Evolutionary conservation across 2,113 vertebrate genomes (phyloP).

Genomic region (Sturnira hondurensis): DNA sequence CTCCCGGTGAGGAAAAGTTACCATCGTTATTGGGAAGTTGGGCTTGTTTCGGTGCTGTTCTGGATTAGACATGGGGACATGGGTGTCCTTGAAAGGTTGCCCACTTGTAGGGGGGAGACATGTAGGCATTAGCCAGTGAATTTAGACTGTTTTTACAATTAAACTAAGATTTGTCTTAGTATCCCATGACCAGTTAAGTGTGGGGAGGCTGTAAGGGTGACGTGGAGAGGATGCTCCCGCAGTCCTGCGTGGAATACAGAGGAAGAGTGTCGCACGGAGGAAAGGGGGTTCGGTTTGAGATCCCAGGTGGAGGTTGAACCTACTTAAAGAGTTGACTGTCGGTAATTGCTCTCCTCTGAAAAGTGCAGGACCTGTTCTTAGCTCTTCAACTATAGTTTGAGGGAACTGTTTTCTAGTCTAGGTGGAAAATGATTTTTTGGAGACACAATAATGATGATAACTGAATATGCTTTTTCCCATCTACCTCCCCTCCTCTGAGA

Average conservation of each 20-base stretch:
- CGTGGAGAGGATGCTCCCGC: not conserved
- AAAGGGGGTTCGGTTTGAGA: not conserved
- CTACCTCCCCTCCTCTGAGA: not conserved
- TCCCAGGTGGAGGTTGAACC: not conserved
- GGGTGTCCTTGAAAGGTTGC: not conserved
- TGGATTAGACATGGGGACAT: not conserved
- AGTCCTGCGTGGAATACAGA: not conserved
- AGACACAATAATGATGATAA: not conserved
- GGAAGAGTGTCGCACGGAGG: not conserved
- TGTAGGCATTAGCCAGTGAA: not conserved
- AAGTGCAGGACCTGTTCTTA: not conserved
- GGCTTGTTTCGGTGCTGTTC: not conserved
- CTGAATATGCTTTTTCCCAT: not conserved
- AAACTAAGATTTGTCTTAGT: not conserved
- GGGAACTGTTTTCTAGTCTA: not conserved
- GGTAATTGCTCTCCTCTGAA: constrained; percentile 1
- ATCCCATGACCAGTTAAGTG: not conserved
- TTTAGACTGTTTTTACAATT: not conserved
- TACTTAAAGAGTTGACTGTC: not conserved
- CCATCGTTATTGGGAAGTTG: not conserved
- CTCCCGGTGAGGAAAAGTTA: not conserved
- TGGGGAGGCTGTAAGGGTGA: not conserved
- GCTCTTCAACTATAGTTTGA: not conserved
- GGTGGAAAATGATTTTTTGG: not conserved
- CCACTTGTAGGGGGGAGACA: not conserved